Base-by-base conservation (phyloP, 2,888 invertebrate genomes). In the Cremastobaeus sp. region DNA sequence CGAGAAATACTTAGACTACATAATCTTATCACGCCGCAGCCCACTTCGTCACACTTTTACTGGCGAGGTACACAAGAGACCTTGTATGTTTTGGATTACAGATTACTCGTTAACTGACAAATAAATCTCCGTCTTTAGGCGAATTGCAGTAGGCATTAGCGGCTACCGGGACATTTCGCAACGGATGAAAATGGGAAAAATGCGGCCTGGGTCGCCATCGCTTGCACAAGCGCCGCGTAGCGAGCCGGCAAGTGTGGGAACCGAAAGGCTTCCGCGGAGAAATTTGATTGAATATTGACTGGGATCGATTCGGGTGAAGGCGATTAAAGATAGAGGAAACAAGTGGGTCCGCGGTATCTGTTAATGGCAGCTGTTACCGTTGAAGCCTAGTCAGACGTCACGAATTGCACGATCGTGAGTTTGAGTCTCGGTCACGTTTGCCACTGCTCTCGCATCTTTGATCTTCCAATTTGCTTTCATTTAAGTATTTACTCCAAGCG, bases 401-500 rank as follows among this genome's bases (percentile, higher is more conserved):
- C 48, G 57, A 64, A 65, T 48, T 59, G 59, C 64, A 57, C 60
- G 66, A 43, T 32, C 41, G 48, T 41, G 39, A 15, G n/a, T n/a
- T n/a, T n/a, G n/a, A n/a, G n/a, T n/a, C 45, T 50, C 41, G 37
- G 43, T 43, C 21, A 32, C 32, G 43, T 32, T 34, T 43, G 55
- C 30, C 21, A 21, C 21, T 50, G 17, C 28, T 45, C 48, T 55
- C 32, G 57, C 50, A 21, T 60, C 74, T 74, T 76, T 76, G 57
- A 76, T 59, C 62, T 48, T 48, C 47, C 70, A 76, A 76, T 76
- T 71, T 59, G 66, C 54, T 68, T 60, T 73, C 59, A 72, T 68
- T 72, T 48, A 50, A 54, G 37, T 64, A 62, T 70, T 73, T 57
- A 59, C 28, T 57, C 21, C 20, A 43, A 64, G 47, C 43, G 43